Percentiles rank a stretch among this genome's conserved stretches.
Evolutionary conservation across 2,113 vertebrate genomes (phyloP).

Genomic region (Rhinogobius similis): DNA sequence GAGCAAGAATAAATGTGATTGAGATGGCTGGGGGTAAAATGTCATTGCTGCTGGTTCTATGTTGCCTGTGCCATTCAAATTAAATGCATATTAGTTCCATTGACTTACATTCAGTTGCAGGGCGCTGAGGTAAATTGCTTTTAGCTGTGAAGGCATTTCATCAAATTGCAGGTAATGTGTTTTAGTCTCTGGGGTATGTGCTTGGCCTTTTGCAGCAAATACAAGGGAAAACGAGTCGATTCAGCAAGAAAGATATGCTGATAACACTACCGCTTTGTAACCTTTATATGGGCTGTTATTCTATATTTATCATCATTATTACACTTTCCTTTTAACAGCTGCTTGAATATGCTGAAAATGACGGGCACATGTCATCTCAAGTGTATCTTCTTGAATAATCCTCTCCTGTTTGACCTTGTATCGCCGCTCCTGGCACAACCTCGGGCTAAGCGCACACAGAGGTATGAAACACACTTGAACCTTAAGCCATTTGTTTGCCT

Average conservation of each 20-base stretch:
- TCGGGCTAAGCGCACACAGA: constrained; percentile 35
- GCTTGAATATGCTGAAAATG: constrained; percentile 11
- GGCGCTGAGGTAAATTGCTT: constrained; percentile 28
- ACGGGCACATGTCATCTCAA: constrained; percentile 66
- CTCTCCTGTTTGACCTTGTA: constrained; percentile 59
- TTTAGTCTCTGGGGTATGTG: constrained; percentile 21
- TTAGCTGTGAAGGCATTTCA: constrained; percentile 55
- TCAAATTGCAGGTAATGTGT: constrained; percentile 50
- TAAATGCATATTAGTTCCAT: constrained; percentile 38
- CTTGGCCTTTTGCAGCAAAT: constrained; percentile 13
- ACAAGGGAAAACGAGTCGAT: constrained; percentile 11
- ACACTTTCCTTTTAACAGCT: not conserved
- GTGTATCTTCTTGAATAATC: constrained; percentile 68
- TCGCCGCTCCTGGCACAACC: constrained; percentile 29
- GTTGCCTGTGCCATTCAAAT: constrained; percentile 1
- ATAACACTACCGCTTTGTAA: constrained; percentile 16
- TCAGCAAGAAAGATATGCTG: constrained; percentile 15
- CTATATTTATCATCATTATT: constrained; percentile 45
- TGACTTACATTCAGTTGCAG: constrained; percentile 34
- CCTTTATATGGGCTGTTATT: too few relatives aligned
- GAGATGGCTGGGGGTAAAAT: not conserved
- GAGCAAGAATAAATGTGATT: not conserved
- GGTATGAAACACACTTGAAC: constrained; percentile 65
- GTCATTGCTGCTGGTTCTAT: not conserved
- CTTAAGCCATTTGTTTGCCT: constrained; percentile 71